Base-by-base conservation (phyloP, 2,113 vertebrate species). In the Pseudopodoces humilis region DNA sequence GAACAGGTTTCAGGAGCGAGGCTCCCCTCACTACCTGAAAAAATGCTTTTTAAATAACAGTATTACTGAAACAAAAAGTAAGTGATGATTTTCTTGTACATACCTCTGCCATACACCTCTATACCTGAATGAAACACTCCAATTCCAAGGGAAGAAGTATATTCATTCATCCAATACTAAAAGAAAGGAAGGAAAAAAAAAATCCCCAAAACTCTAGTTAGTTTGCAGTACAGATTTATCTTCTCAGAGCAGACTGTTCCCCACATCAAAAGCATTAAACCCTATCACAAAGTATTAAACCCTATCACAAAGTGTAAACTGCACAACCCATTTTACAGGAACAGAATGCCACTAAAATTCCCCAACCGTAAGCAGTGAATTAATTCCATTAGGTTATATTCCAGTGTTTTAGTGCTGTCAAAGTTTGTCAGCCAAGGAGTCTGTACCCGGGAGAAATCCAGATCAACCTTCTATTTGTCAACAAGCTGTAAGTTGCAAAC, bases 161-260 rank as follows among this genome's bases (percentile, higher is more conserved):
- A 99, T 97, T 99, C 99, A 95, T 99, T 99, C 98, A 99, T 99
- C 99, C 99, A 99, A 92, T 99, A 99, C 99, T 99, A 83, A 47
- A 96, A 86, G 10, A 12, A 94, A 83, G 88, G 39, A 92, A 76
- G 67, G 49, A 74, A 75, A 90, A 63, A 63, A 81, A 89, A 64
- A 72, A 76, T 50, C 4, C 13, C 15, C 55, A 52, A 33, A 39
- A 49, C 28, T 59, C 27, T 28, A 27, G 35, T 96, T 76, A 96
- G 71, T 74, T 92, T 70, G 30, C 62, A 90, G 52, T 59, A 68
- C 21, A 81, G 43, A 65, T 87, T 63, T 63, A 83, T 50, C 37
- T 67, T 71, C 64, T 55, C 47, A 81, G 33, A 86, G 55, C 55
- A 94, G 78, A 49, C 20, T 35, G 16, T 76, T 33, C 20, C 49